Evolutionary conservation across 2,797 vertebrate species (phyloP).

Genomic region (Pteronotus mesoamericanus): DNA sequence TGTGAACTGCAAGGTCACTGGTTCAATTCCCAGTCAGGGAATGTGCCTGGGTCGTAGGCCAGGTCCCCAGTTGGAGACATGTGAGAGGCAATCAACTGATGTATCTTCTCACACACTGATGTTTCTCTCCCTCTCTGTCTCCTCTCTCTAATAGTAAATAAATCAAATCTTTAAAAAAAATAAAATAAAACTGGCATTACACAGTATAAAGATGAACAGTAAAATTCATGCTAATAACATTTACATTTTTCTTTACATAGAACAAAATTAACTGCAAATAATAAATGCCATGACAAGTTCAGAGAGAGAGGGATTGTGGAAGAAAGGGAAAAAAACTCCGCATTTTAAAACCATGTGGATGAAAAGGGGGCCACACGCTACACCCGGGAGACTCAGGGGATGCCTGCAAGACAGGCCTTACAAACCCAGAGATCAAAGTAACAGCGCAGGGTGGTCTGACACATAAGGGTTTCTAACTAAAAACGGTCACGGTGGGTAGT

Average conservation of each 20-base stretch:
- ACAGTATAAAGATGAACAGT: slow-evolving; percentile 9
- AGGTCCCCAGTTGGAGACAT: too few relatives aligned
- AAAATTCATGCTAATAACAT: background rate
- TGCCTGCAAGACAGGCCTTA: too few relatives aligned
- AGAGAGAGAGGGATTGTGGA: background rate
- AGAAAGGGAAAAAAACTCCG: background rate
- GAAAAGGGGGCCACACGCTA: background rate
- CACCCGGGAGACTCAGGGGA: background rate
- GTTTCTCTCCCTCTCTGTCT: too few relatives aligned
- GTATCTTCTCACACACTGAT: too few relatives aligned
- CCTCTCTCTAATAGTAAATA: too few relatives aligned
- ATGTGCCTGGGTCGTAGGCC: too few relatives aligned
- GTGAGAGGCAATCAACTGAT: too few relatives aligned
- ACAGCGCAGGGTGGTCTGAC: background rate
- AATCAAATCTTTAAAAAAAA: too few relatives aligned
- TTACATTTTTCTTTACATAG: background rate
- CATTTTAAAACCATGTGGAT: background rate
- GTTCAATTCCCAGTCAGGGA: too few relatives aligned
- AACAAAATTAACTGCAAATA: background rate
- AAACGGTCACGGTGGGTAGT: background rate
- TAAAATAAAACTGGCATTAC: background rate
- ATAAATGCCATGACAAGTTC: background rate
- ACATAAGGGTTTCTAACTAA: background rate
- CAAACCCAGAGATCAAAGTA: background rate
- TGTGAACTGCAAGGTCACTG: too few relatives aligned